A percentile compares a stretch with the other conserved stretches of the same genome.
Evolutionary conservation across 2,888 invertebrate genomes (phyloP).

Genomic region (Caenorhabditis afra): DNA sequence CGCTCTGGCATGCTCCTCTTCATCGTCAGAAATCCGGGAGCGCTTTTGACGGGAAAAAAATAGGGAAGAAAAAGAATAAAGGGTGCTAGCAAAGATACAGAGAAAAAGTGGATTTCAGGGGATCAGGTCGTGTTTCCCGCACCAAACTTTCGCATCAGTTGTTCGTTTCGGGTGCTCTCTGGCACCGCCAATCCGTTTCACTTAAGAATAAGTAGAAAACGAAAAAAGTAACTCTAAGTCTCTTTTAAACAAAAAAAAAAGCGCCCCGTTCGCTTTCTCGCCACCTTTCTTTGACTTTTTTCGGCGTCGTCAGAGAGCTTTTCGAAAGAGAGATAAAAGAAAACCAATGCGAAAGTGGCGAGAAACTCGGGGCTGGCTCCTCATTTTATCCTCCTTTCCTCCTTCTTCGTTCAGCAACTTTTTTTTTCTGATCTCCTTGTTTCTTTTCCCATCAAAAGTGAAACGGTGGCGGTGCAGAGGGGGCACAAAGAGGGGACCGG

Average conservation of each 20-base stretch:
- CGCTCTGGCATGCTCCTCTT: neutral
- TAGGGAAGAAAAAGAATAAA: too few species aligned
- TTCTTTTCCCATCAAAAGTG: neutral
- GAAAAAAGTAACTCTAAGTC: too few species aligned
- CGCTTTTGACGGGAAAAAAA: too few species aligned
- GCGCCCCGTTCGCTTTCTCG: conserved; percentile 7
- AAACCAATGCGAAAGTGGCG: conserved; percentile 42
- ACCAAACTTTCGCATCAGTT: conserved; percentile 25
- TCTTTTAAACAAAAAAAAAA: neutral
- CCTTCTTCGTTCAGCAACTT: neutral
- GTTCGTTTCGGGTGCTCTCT: neutral
- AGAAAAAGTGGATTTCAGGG: neutral
- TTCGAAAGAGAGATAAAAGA: neutral
- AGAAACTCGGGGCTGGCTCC: conserved; percentile 16
- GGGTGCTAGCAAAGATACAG: neutral
- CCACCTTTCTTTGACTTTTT: conserved; percentile 12
- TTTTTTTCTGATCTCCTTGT: neutral
- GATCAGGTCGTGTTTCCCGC: conserved; percentile 4
- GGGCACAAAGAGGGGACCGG: neutral
- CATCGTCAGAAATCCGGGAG: neutral
- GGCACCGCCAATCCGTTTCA: conserved; percentile 4
- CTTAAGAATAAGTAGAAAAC: neutral
- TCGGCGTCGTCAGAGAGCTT: neutral
- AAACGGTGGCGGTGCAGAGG: conserved; percentile 2
- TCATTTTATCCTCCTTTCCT: neutral